Conservation (phyloP, 2,113 vertebrate species). For the Mobula birostris region DNA sequence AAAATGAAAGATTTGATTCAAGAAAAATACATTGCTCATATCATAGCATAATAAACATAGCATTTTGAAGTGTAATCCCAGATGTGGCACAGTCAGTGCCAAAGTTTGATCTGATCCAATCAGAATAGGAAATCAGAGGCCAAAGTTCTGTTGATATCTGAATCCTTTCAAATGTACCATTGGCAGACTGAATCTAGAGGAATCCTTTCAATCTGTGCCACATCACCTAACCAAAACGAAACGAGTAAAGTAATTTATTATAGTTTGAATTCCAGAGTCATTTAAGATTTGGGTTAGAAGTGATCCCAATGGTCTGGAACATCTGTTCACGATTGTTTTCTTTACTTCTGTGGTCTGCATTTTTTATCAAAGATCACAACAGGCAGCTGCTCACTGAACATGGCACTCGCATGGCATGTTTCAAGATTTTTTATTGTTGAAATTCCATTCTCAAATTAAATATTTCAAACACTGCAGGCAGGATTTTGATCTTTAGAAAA, state of each 20-base stretch:
- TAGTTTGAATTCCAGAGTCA: slow-evolving; percentile 6
- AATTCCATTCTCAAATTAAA: slow-evolving; percentile 26
- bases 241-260: neutral
- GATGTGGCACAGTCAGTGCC: neutral
- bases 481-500: slow-evolving; percentile 21
- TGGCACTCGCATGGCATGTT: neutral
- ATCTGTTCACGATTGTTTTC: neutral
- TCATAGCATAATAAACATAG: neutral
- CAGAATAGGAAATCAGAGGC: neutral
- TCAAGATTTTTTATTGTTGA: neutral
- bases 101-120: neutral
- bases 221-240: neutral
- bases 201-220: neutral
- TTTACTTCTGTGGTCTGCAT: neutral
- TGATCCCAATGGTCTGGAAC: slow-evolving; percentile 16
- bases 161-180: neutral
- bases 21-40: neutral
- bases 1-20: neutral
- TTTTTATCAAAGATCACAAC: slow-evolving; percentile 27
- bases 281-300: neutral
- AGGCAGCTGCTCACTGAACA: slow-evolving; percentile 9
- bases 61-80: neutral
- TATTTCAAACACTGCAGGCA: neutral
- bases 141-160: slow-evolving; percentile 28
- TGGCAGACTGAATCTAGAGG: neutral